Evolutionary conservation across 2,888 invertebrate genomes (phyloP), one percentile per base, ranked within the genome.

Genomic region (Heliothis peltigera): DNA sequence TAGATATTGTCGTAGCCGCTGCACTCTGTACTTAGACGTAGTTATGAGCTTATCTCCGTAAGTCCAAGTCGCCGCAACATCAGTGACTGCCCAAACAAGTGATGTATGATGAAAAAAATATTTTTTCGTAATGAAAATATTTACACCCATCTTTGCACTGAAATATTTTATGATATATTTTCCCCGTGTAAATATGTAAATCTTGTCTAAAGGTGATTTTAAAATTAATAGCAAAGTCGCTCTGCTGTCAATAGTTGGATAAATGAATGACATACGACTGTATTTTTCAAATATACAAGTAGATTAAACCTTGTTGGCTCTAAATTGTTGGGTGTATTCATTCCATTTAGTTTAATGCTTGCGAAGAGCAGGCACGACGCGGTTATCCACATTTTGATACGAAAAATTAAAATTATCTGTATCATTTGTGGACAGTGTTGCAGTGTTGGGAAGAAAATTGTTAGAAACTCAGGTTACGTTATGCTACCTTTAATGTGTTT

Each of bases 161-260:
- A 80, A 80, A 84, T 89, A 88, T 87, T 84, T 86, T 87, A 86
- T 82, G 83, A 85, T 83, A 80, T 82, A 86, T 86, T 85, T 70
- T 83, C 80, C 79, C 80, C 79, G 69, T 91, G 91, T 92, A 91
- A 88, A 92, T 91, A 91, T 91, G 91, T 91, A 91, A 89, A 83
- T 89, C 85, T 86, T 86, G 77, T 87, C 81, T 86, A 78, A 84
- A 84, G 83, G 87, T 88, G 87, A 89, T 89, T 86, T 87, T 80
- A 78, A 84, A 86, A 83, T 65, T 55, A 64, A 56, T 65, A 70
- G 63, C 54, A 77, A 60, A 71, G 70, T 70, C 51, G 28, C 54
- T 67, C 61, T 77, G 54, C 48, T 70, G 60, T 75, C 64, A 64
- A 69, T 64, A 69, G 56, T 60, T 73, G 46, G 55, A 58, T 56